Evolutionary conservation across 2,113 vertebrate genomes (phyloP), one percentile per base, ranked within the genome.

Genomic region (Numida meleagris): DNA sequence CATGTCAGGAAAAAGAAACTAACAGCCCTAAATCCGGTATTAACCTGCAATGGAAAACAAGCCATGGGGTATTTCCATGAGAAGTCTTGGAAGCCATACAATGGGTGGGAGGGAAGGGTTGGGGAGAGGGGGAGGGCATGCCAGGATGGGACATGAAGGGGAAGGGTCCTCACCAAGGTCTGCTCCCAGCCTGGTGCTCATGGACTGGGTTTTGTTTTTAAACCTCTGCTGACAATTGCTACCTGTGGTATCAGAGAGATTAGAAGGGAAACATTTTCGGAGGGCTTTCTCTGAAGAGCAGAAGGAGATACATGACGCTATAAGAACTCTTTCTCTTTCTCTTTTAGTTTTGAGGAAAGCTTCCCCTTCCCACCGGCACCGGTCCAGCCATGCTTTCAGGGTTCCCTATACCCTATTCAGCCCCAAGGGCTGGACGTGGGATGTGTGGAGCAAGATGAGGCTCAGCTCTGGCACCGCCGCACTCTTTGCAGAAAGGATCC

Each of bases 61-160:
- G 95, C 94, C 97, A 66, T 34, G 95, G 97, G 96, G 97, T 97
- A 94, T 98, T 97, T 97, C 97, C 97, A 95, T 93, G 88, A 85
- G 96, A 95, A 97, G 94, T 89, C 93, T 93, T 97, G 97, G 97
- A 97, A 40, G 38, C n/a, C 11, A 10, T 61, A 89, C 96, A 97
- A 88, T 87, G 88, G 75, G 86, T 83, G 89, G 86, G 91, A 74
- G 74, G 89, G 67, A 93, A 67, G 70, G 89, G 86, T 50, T 61
- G 8, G 77, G 62, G 29, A 57, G 65, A 82, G 15, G 66, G 86
- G 58, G 85, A 55, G 67, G 71, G 42, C 50, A 31, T 70, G 29
- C 53, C 24, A 8, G 85, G 73, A 24, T 2, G 27, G 81, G 87
- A 18, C 85, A 46, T 46, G 92, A 94, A 91, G 51, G 71, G 63